Base-by-base conservation (phyloP, 2,797 vertebrate genomes). In the Eleutherodactylus coqui region DNA sequence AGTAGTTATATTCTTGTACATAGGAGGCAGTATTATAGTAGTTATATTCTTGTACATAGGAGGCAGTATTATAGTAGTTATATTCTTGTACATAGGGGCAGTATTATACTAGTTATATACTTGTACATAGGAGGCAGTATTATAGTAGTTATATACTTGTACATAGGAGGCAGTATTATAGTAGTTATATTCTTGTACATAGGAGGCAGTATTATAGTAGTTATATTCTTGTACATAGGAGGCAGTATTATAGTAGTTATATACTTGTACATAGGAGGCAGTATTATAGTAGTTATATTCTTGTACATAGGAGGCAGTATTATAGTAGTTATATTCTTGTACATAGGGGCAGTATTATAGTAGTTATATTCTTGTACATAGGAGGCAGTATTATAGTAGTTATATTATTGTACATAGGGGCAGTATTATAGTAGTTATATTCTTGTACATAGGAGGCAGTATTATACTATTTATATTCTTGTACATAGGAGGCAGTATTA, bases 131-230 rank as follows among this genome's bases (percentile, higher is more conserved):
- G 55, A 27, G 49, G 55, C n/a, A 58, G 55, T 58, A 58, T 58
- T 58, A 58, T 58, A 58, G 55, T 58, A 58, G 55, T 58, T 58
- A 58, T 58, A 58, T 27, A n/a, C 55, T 27, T 58, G 55, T 58
- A 58, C 24, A 58, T 58, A 58, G 55, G n/a, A 58, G 47, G 55
- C n/a, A 58, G 55, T 58, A 58, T 58, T 58, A n/a, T 58, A 58
- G 55, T 58, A 58, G n/a, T 58, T 58, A 58, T 58, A 58, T n/a
- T 27, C 55, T n/a, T 58, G 55, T 58, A 58, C 24, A 58, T 58
- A 27, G n/a, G 55, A 27, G 17, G 55, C n/a, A 58, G 24, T 58
- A 58, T 58, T 58, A 58, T 58, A 58, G 24, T 58, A 58, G 24
- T 27, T 58, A 58, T 58, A 58, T 27, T 58, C 55, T n/a, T 58